Evolutionary conservation across 2,113 vertebrate genomes (phyloP), one percentile per base, ranked within the genome.

Genomic region (Micromys minutus): DNA sequence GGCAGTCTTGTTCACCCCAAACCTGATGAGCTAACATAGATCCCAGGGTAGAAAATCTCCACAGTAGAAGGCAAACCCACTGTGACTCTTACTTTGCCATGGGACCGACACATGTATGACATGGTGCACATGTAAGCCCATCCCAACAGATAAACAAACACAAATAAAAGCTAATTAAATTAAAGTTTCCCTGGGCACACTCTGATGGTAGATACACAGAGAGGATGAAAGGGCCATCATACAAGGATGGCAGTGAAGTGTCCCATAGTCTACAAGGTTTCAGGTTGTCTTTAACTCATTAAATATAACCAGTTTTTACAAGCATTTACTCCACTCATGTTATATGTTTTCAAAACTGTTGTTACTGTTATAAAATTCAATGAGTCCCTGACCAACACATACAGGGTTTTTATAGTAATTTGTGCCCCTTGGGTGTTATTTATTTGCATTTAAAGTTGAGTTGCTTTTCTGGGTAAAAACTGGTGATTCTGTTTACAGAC

Each of bases 231-330:
- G 55, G 39, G 57, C 57, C 57, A 42, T 39, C 15, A 19, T 1
- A 42, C 22, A 63, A 84, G 7, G 39, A 29, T 31, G 19, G 22
- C 42, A 85, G 61, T 47, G 39, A 47, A 3, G 42, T 65, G 29
- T 36, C 7, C 61, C 61, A 2, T 2, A 42, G 47, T 63, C 86
- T 88, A 31, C 61, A 42, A 65, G 63, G 57, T 79, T 91, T 90
- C 39, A 89, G 31, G 50, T 5, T 80, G 77, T 85, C 29, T 72
- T 79, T 69, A 67, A 77, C 9, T 86, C 67, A 90, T 67, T 91
- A 79, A 87, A 77, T 59, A 75, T 15, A 84, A n/a, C 45, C 8
- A 26, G 31, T 47, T 80, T 88, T 67, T 57, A 94, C 94, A 90
- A 76, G 11, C 2, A n/a, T 79, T 90, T 90, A 34, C 57, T 86